Evolutionary conservation across 2,797 vertebrate genomes (phyloP).

Genomic region (Lepus oiostolus): DNA sequence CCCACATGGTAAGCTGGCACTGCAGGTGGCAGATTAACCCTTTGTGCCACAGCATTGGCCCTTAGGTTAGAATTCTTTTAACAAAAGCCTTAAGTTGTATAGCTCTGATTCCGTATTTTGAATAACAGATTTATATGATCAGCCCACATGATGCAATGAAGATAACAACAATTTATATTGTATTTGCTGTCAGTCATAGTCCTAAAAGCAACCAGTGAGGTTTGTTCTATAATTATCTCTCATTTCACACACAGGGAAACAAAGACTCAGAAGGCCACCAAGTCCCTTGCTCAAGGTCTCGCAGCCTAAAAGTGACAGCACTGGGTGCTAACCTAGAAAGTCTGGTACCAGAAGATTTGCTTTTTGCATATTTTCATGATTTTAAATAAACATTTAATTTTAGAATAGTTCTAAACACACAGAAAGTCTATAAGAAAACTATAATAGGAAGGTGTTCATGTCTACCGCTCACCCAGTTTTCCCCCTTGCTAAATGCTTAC

Average conservation of each 20-base stretch:
- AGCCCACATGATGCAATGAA: neutral
- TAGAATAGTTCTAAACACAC: conserved; percentile 29
- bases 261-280: neutral
- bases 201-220: neutral
- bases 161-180: neutral
- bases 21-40: too few relatives aligned
- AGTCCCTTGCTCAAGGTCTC: neutral
- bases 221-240: neutral
- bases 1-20: too few relatives aligned
- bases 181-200: neutral
- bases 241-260: neutral
- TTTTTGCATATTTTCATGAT: neutral
- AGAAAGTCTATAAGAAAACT: neutral
- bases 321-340: neutral
- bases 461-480: neutral
- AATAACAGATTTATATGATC: conserved; percentile 6
- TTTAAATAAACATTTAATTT: conserved; percentile 32
- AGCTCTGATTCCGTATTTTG: conserved; percentile 13
- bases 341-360: neutral
- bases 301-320: neutral
- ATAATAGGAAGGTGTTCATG: neutral
- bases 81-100: neutral
- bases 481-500: neutral
- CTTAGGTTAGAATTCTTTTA: neutral
- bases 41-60: too few relatives aligned